Evolutionary conservation across 2,797 vertebrate species (phyloP).

Genomic region (Triplophysa yarkandensis): DNA sequence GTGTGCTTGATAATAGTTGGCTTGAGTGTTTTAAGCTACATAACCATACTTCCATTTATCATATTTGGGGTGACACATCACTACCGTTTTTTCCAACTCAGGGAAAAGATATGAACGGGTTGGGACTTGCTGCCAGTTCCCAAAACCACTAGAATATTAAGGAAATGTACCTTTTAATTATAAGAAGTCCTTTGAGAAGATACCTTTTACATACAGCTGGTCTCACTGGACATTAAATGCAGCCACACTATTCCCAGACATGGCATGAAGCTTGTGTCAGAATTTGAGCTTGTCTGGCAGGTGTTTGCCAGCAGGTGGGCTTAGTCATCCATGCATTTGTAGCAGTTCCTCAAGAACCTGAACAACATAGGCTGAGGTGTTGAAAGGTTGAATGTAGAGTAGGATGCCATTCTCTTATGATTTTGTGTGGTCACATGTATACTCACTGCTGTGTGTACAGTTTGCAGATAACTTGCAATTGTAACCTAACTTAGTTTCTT

Average conservation of each 20-base stretch:
- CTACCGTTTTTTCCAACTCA: conserved; percentile 40
- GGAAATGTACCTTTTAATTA: conserved; percentile 55
- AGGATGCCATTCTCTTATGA: no score
- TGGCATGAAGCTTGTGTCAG: conserved; percentile 49
- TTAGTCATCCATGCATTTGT: conserved; percentile 55
- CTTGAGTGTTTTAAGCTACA: conserved; percentile 38
- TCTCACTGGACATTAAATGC: conserved; percentile 52
- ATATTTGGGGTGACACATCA: conserved; percentile 40
- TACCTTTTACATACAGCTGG: conserved; percentile 49
- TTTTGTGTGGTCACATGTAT: no score
- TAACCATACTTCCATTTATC: conserved; percentile 39
- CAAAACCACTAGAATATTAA: conserved; percentile 43
- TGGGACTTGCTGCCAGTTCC: conserved; percentile 36
- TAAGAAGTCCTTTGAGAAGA: conserved; percentile 52
- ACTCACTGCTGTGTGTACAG: no score
- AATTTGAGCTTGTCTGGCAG: conserved; percentile 54
- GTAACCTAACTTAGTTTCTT: no score
- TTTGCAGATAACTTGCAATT: no score
- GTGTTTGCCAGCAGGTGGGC: conserved; percentile 48
- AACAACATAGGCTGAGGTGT: conserved; percentile 15
- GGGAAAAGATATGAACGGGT: conserved; percentile 40
- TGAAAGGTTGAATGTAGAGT: no score
- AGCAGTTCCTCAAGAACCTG: conserved; percentile 59
- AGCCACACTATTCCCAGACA: conserved; percentile 38
- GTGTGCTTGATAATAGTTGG: conserved; percentile 22